Percentiles rank a stretch among this genome's conserved stretches.
Evolutionary conservation across 2,797 vertebrate genomes (phyloP).

Genomic region (Perodicticus potto): DNA sequence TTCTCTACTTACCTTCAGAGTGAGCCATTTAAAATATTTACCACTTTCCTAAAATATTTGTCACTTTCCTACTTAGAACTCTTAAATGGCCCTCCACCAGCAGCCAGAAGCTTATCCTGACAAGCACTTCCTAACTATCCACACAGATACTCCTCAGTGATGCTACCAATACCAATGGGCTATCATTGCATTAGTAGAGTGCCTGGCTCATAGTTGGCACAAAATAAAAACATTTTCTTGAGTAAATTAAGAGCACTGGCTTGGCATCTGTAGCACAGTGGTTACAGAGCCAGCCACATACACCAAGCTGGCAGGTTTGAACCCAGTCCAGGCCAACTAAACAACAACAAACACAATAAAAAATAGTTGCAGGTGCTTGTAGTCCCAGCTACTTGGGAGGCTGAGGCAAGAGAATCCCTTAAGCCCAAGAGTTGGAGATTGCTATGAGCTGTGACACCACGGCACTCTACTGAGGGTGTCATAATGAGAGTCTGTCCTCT

Average conservation of each 20-base stretch:
- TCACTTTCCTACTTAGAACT: constrained; percentile 22
- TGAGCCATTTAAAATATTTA: constrained; percentile 17
- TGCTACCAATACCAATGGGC: background rate
- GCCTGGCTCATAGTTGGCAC: background rate
- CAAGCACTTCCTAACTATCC: background rate
- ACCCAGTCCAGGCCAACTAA: no score
- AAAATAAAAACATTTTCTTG: constrained; percentile 7
- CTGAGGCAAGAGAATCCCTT: no score
- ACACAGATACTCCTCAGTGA: background rate
- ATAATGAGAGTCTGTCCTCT: no score
- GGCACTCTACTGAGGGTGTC: no score
- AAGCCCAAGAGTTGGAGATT: no score
- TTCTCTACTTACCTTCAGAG: constrained; percentile 9
- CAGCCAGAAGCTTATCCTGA: constrained; percentile 24
- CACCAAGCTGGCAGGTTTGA: no score
- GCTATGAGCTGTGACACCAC: no score
- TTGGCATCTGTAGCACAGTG: no score
- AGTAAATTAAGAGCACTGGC: background rate
- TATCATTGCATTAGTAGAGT: background rate
- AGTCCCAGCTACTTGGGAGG: no score
- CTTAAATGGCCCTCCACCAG: background rate
- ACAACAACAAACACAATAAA: no score
- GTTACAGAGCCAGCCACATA: no score
- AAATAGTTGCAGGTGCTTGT: no score
- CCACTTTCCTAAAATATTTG: background rate